Percentiles rank a stretch among this genome's conserved stretches.
Evolutionary conservation across 2,113 vertebrate genomes (phyloP).

Genomic region (Ariopsis seemanni): DNA sequence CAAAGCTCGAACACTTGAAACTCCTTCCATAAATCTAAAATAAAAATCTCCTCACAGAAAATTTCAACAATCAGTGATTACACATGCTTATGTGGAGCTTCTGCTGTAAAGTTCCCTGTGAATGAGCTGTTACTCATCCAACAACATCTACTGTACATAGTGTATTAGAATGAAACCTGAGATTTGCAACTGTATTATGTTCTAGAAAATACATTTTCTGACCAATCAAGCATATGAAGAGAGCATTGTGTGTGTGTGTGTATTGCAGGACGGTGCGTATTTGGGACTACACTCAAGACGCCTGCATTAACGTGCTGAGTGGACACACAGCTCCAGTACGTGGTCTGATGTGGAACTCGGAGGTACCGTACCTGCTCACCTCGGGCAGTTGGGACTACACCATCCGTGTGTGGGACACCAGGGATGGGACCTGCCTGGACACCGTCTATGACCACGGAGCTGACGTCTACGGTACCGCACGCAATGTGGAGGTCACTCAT

Average conservation of each 20-base stretch:
- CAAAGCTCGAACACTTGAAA: background rate
- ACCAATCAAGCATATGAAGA: too few species aligned
- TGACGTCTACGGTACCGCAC: slow-evolving; percentile 89
- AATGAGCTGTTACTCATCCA: background rate
- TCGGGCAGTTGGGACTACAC: slow-evolving; percentile 99
- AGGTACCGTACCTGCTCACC: slow-evolving; percentile 91
- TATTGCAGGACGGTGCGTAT: slow-evolving; percentile 86
- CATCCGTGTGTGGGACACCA: slow-evolving; percentile 94
- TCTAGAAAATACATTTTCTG: background rate
- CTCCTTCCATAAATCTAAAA: background rate
- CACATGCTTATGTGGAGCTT: background rate
- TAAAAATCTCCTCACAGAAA: background rate
- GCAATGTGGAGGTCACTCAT: background rate
- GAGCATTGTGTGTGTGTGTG: background rate
- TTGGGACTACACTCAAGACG: slow-evolving; percentile 97
- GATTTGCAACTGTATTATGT: background rate
- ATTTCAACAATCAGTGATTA: background rate
- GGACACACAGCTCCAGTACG: slow-evolving; percentile 92
- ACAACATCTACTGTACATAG: too few species aligned
- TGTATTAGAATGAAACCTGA: background rate
- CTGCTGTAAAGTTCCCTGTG: too few species aligned
- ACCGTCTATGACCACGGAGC: slow-evolving; percentile 92
- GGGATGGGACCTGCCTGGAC: slow-evolving; percentile 90
- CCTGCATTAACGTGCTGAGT: slow-evolving; percentile 89
- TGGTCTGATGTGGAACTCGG: slow-evolving; percentile 94